Conservation (phyloP, 2,888 invertebrate species). For the Limnephilus marmoratus region DNA sequence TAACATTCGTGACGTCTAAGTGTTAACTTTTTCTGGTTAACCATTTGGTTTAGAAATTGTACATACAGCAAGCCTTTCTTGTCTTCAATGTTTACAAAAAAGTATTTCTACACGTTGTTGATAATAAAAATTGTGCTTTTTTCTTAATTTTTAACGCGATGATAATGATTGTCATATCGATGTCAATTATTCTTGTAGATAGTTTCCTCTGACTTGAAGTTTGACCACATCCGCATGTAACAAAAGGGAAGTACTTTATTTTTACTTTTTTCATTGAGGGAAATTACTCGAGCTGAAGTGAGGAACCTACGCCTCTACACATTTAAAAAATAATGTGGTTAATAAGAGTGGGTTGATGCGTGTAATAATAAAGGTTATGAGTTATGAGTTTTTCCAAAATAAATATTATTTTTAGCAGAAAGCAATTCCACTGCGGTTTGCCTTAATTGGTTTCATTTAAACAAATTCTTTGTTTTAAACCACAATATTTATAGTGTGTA, state of each 20-base stretch:
- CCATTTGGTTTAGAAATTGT: background rate
- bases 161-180: background rate
- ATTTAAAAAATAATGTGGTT: background rate
- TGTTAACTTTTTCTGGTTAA: background rate
- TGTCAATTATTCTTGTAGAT: background rate
- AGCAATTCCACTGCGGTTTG: background rate
- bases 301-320: background rate
- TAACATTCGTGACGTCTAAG: too few species aligned
- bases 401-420: too few species aligned
- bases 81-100: background rate
- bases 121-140: background rate
- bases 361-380: background rate
- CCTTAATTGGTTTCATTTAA: background rate
- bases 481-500: background rate
- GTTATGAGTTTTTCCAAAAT: too few species aligned
- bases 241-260: too few species aligned
- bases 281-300: background rate
- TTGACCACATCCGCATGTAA: background rate
- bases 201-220: background rate
- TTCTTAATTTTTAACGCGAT: background rate
- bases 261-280: background rate
- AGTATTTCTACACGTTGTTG: background rate
- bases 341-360: background rate
- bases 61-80: background rate
- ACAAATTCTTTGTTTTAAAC: background rate